phyloP scores from a whole-genome alignment of 2,888 invertebrate genomes.

The Xylocampa areola region DNA sequence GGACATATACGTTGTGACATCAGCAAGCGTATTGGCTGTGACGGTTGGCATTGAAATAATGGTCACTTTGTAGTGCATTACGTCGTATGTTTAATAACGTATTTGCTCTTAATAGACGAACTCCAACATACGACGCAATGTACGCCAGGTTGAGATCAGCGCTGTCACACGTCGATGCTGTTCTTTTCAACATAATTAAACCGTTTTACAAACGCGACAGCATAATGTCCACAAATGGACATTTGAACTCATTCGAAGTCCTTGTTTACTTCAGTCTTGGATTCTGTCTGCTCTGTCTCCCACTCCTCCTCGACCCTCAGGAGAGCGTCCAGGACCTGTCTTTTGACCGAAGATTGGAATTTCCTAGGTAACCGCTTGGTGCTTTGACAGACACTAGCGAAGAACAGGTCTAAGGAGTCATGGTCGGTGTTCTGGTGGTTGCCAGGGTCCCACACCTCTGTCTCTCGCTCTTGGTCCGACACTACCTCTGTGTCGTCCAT shows the following conservation, averaged over 20 bases:
- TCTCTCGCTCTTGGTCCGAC: slow-evolving; percentile 70
- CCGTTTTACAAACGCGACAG: neutral
- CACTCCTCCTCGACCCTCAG: slow-evolving; percentile 79
- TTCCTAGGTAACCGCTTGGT: slow-evolving; percentile 75
- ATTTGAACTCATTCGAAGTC: slow-evolving; percentile 48
- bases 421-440: slow-evolving; percentile 54
- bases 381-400: slow-evolving; percentile 85
- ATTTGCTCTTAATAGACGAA: too few species aligned
- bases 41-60: too few species aligned
- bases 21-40: too few species aligned
- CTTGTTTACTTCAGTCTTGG: slow-evolving; percentile 56
- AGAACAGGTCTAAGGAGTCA: slow-evolving; percentile 82
- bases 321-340: slow-evolving; percentile 78
- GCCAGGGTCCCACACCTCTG: slow-evolving; percentile 71
- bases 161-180: too few species aligned
- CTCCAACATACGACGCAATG: too few species aligned
- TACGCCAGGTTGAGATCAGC: too few species aligned
- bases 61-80: too few species aligned
- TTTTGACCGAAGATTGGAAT: slow-evolving; percentile 74
- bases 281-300: slow-evolving; percentile 63
- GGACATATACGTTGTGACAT: too few species aligned
- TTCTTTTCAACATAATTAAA: neutral
- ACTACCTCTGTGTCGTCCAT: slow-evolving; percentile 70
- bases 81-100: too few species aligned
- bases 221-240: slow-evolving; percentile 9